Base-by-base conservation (phyloP, 2,888 invertebrate species). In the Lasioglossum figueresi region DNA sequence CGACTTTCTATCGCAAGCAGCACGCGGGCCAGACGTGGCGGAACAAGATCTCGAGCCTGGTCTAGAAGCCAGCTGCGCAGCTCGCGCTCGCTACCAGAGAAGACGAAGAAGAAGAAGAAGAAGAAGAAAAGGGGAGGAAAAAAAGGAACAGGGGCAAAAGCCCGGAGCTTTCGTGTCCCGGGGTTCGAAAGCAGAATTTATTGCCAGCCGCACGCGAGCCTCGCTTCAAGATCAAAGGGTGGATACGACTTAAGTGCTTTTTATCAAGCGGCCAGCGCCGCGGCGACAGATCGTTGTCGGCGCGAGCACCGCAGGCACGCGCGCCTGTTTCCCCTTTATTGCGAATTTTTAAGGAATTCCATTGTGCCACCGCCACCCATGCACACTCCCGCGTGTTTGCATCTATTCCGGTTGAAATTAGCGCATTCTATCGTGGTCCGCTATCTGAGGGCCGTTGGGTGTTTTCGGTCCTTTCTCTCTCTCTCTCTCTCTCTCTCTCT, bases 161-260 rank as follows among this genome's bases (percentile, higher is more conserved):
- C 85, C 70, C 56, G 52, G 81, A 59, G 80, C 79, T 83, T 85
- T 83, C 85, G 87, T 85, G 85, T 82, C 59, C 52, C 48, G 59
- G 37, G 43, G 85, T 85, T 87, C 84, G 86, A 88, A 83, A 88
- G 76, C 83, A 73, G 83, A 81, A 89, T 90, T 90, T 90, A 90
- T 90, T 83, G 90, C 82, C 68, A 37, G 37, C 71, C 43, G 78
- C 90, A 90, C 90, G 90, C 90, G 86, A 90, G 77, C 85, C 77
- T 31, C 85, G 79, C 79, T 87, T 83, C 84, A 76, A 90, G 90
- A 90, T 90, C 90, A 89, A 87, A 90, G 84, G 68, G 70, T 89
- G 88, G 90, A 90, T 90, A 90, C 77, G 89, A 88, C 89, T 89
- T 89, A 84, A 88, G 85, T 88, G 88, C 89, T 84, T 90, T 88